Conservation (phyloP, 2,113 vertebrate genomes). For the Cichladusa arquata region DNA sequence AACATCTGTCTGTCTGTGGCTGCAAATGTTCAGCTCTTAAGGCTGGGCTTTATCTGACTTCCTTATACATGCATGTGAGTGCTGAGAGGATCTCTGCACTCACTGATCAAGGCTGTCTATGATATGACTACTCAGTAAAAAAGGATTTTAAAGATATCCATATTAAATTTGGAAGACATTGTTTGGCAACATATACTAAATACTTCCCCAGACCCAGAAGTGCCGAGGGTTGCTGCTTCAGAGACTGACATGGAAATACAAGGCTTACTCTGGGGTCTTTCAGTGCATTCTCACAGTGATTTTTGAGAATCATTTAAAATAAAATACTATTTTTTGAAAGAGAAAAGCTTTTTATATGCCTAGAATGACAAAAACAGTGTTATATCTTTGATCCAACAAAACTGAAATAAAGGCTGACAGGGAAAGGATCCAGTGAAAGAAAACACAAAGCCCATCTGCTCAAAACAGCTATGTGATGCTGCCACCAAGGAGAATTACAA, state of each 20-base stretch:
- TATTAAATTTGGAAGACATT: not conserved
- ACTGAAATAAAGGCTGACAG: not conserved
- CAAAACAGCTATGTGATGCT: not conserved
- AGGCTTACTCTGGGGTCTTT: not conserved
- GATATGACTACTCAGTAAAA: not conserved
- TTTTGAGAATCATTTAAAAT: not conserved
- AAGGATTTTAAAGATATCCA: not conserved
- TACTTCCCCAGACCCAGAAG: not conserved
- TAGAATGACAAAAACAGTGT: not conserved
- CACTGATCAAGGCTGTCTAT: not conserved
- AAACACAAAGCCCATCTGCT: not conserved
- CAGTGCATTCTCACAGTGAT: not conserved
- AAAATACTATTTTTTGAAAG: not conserved
- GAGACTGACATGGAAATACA: not conserved
- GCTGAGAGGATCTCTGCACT: not conserved
- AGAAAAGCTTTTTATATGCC: not conserved
- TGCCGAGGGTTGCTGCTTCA: not conserved
- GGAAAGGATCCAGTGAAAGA: not conserved
- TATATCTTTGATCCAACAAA: not conserved
- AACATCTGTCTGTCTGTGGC: constrained; percentile 1
- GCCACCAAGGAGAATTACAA: not conserved
- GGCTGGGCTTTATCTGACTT: not conserved
- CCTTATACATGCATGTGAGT: not conserved
- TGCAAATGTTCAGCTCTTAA: not conserved
- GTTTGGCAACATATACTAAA: not conserved